A percentile compares a stretch with the other conserved stretches of the same genome.
Conservation (phyloP, 2,888 invertebrate species). For the Platynereis dumerilii region DNA sequence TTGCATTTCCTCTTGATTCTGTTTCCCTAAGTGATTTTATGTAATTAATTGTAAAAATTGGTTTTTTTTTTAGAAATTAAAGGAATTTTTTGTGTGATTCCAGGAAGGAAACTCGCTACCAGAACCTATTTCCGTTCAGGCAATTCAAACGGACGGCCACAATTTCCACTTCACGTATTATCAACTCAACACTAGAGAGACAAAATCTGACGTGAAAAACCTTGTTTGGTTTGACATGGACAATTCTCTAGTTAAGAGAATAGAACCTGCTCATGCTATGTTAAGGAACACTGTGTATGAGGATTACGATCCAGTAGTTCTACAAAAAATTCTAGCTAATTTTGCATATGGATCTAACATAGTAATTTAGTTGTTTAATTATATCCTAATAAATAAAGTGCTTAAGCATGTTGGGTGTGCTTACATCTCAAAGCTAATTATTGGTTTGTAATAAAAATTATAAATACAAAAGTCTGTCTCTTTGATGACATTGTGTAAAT, state of each 20-base stretch:
- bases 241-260: slow-evolving; percentile 47
- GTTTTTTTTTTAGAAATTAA: too few relatives aligned
- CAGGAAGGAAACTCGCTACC: slow-evolving; percentile 67
- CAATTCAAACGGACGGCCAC: slow-evolving; percentile 80
- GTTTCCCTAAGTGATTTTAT: too few relatives aligned
- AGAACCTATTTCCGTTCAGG: slow-evolving; percentile 81
- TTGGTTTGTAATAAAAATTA: too few relatives aligned
- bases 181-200: slow-evolving; percentile 75
- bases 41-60: too few relatives aligned
- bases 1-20: too few relatives aligned
- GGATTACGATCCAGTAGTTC: slow-evolving; percentile 80
- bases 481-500: too few relatives aligned
- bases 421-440: too few relatives aligned
- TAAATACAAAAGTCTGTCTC: too few relatives aligned
- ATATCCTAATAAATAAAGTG: too few relatives aligned
- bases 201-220: slow-evolving; percentile 72
- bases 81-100: too few relatives aligned
- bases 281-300: slow-evolving; percentile 73
- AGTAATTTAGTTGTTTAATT: too few relatives aligned
- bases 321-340: slow-evolving; percentile 79
- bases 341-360: slow-evolving; percentile 65
- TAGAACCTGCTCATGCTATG: slow-evolving; percentile 74
- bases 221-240: slow-evolving; percentile 73
- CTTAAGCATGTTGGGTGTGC: too few relatives aligned
- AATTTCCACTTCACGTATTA: slow-evolving; percentile 81